Evolutionary conservation across 2,113 vertebrate genomes (phyloP).

Genomic region (Corapipo altera): DNA sequence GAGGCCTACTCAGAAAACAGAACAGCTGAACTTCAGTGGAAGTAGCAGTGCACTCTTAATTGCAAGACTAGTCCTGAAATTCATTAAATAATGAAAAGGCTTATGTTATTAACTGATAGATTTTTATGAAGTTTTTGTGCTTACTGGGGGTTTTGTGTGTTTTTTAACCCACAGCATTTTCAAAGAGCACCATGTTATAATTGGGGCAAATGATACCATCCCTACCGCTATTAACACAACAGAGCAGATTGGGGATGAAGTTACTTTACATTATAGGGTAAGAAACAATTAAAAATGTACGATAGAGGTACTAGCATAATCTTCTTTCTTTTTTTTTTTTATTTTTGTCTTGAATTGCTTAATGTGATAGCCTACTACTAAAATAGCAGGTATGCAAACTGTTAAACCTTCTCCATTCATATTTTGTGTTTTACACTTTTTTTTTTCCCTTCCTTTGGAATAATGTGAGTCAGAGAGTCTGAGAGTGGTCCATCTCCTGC

Average conservation of each 20-base stretch:
- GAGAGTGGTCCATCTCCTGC: background rate
- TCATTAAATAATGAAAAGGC: background rate
- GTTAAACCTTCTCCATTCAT: background rate
- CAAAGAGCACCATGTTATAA: slow-evolving; percentile 77
- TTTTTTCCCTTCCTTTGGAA: background rate
- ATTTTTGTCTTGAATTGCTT: background rate
- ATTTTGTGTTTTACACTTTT: background rate
- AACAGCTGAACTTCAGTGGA: background rate
- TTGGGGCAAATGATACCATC: slow-evolving; percentile 82
- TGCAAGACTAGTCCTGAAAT: background rate
- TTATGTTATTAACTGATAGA: background rate
- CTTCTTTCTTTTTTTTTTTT: background rate
- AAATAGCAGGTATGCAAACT: background rate
- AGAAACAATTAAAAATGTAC: slow-evolving; percentile 40
- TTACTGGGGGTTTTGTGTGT: background rate
- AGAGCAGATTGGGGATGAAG: slow-evolving; percentile 83
- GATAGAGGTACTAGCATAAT: background rate
- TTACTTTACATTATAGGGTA: slow-evolving; percentile 89
- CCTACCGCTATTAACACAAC: slow-evolving; percentile 81
- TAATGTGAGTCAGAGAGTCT: background rate
- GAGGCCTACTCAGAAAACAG: background rate
- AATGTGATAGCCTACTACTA: background rate
- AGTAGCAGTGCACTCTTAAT: background rate
- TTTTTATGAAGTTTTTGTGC: background rate
- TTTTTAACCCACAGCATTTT: slow-evolving; percentile 34